Base-by-base conservation (phyloP, 1,140 invertebrate species). In the Cyclargus thomasi region DNA sequence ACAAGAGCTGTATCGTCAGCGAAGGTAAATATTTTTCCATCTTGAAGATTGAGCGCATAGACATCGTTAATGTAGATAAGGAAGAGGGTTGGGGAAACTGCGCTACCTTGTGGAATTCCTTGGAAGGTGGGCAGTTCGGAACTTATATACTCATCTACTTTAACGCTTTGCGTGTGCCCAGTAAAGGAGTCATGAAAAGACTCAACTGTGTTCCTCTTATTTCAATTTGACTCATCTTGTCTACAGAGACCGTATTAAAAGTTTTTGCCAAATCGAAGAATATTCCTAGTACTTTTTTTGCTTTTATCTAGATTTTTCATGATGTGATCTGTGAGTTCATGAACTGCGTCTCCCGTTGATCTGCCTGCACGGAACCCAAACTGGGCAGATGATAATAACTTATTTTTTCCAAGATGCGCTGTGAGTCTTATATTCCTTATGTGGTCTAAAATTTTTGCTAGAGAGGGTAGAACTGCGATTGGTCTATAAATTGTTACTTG, bases 401-500 rank as follows among this genome's bases (percentile, higher is more conserved):
- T 57, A 20, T 57, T 57, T 57, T 39, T 57, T 57, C 21, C 55
- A 8, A 57, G 17, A 18, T 57, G 20, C 0, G 6, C 55, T 3
- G 17, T 23, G 6, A 23, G 23, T 23, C 23, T 23, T 2, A 6
- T 23, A 23, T 23, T 23, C 6, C 1, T 20, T 3, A 64, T n/a
- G 5, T 35, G 63, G 8, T 64, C 35, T 1, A 64, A 35, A 2
- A 64, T 16, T 39, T 64, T 64, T 8, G 63, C 36, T 16, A 64
- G 4, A 1, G 59, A 20, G 2, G 59, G 20, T 53, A 64, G 17
- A 2, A 64, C 17, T 0, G 63, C 29, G 14, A 53, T 64, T 11
- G 36, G 63, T 17, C 36, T 64, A 21, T 39, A 64, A 21, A 2
- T 23, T 64, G n/a, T 64, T 17, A 11, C 63, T 23, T 23, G 23